Percentiles rank a stretch among this genome's conserved stretches.
phyloP scores from a whole-genome alignment of 2,888 invertebrate species.

The Criorhina ranunculi region DNA sequence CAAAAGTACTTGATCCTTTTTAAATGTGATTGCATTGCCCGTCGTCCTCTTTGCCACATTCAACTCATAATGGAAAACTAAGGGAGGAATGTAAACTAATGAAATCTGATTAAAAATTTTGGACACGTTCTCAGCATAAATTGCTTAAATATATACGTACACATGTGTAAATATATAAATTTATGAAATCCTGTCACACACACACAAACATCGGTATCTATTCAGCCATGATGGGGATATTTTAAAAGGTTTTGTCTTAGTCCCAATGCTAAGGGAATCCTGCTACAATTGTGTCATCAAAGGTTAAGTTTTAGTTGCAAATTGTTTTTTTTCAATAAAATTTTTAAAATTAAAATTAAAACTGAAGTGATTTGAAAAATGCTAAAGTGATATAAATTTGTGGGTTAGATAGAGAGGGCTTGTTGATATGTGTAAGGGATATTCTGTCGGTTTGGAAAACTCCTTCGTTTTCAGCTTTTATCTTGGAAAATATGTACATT shows the following conservation, averaged over 20 bases:
- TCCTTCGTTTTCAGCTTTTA: no score
- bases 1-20: constrained; percentile 70
- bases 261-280: background rate
- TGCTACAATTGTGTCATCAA: constrained; percentile 9
- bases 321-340: background rate
- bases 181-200: constrained; percentile 64
- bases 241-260: constrained; percentile 43
- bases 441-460: no score
- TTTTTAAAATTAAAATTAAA: background rate
- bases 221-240: constrained; percentile 29
- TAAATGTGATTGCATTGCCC: constrained; percentile 70
- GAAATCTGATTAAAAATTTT: constrained; percentile 70
- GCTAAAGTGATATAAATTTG: background rate
- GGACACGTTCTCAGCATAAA: constrained; percentile 70
- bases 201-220: background rate
- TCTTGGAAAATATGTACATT: no score
- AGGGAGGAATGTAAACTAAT: constrained; percentile 42
- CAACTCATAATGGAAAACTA: constrained; percentile 57
- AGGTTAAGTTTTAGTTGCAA: constrained; percentile 35
- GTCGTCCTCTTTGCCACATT: constrained; percentile 7
- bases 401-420: no score
- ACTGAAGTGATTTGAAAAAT: background rate
- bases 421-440: no score
- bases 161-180: constrained; percentile 44
- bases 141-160: constrained; percentile 53